Base-by-base conservation (phyloP, 2,888 invertebrate genomes). In the Seira ritae region DNA sequence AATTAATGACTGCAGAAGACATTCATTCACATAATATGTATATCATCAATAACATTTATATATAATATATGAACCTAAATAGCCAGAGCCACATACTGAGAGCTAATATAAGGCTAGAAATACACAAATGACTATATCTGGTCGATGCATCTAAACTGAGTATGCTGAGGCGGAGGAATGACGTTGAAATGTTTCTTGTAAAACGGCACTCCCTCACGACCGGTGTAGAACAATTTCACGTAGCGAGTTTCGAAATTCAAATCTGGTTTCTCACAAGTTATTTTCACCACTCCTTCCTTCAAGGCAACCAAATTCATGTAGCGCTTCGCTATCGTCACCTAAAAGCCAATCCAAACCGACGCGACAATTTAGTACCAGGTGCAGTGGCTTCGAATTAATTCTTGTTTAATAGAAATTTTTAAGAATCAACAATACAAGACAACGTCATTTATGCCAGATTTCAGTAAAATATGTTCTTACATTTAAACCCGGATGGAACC, bases 151-250 rank as follows among this genome's bases (percentile, higher is more conserved):
- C 94, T 95, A 90, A 97, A 97, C 88, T 94, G 93, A 77, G 94
- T 93, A 90, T 96, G 96, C 87, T 96, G 94, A 24, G 94, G 93
- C 84, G 94, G 92, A 0, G 97, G 95, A 88, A 97, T 92, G 50
- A 98, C 93, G 92, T 98, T 95, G 88, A 94, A 96, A 90, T 96
- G 96, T 90, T 96, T 96, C 90, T 97, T 97, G 89, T 94, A 94
- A 86, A 96, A 94, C 0, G 92, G 92, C 88, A 94, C 93, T 0
- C 93, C 91, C 89, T 94, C 92, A 79, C 95, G 92, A 0, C 94
- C 94, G 8, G 67, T 50, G 90, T 95, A 94, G 89, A 93, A 91
- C 84, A 93, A 91, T 89, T 93, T 92, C 37, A 96, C 92, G 95
- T 96, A 95, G 0, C 93, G 92, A 89, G 96, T 95, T 17, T 94